Evolutionary conservation across 2,888 invertebrate species (phyloP).

Genomic region (Aphidoletes aphidimyza): DNA sequence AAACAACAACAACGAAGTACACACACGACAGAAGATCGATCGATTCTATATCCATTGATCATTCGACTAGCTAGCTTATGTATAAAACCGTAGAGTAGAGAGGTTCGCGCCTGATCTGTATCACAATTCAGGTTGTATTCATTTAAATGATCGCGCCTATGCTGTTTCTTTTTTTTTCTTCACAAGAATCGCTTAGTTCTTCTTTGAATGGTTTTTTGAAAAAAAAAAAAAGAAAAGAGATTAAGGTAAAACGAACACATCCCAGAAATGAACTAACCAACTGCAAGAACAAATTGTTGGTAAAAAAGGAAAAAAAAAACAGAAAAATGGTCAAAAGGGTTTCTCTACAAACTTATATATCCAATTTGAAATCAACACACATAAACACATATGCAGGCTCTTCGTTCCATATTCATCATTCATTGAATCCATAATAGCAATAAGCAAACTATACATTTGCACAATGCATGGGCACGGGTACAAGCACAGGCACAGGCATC

Average conservation of each 20-base stretch:
- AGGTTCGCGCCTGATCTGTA: slow-evolving; percentile 24
- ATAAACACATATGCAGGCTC: background rate
- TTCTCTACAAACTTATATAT: background rate
- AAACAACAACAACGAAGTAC: background rate
- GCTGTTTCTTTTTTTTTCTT: background rate
- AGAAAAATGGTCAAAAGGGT: background rate
- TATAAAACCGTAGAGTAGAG: background rate
- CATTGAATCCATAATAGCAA: slow-evolving; percentile 10
- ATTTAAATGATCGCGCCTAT: background rate
- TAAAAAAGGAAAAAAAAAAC: background rate
- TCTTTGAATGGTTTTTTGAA: slow-evolving; percentile 1
- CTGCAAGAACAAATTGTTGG: slow-evolving; percentile 10
- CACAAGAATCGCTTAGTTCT: slow-evolving; percentile 15
- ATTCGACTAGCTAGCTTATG: slow-evolving; percentile 1
- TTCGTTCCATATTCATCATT: slow-evolving; percentile 10
- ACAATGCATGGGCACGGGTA: too few relatives aligned
- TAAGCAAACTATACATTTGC: slow-evolving; percentile 32
- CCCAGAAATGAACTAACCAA: background rate
- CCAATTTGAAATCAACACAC: background rate
- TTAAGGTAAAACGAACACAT: slow-evolving; percentile 29
- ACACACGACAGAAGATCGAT: slow-evolving; percentile 29
- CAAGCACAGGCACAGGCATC: slow-evolving; percentile 40
- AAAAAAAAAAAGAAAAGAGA: background rate
- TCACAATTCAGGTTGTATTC: slow-evolving; percentile 47
- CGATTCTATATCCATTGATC: background rate